Conservation (phyloP, 2,797 vertebrate genomes). For the Enteromius thamalakanensis region DNA sequence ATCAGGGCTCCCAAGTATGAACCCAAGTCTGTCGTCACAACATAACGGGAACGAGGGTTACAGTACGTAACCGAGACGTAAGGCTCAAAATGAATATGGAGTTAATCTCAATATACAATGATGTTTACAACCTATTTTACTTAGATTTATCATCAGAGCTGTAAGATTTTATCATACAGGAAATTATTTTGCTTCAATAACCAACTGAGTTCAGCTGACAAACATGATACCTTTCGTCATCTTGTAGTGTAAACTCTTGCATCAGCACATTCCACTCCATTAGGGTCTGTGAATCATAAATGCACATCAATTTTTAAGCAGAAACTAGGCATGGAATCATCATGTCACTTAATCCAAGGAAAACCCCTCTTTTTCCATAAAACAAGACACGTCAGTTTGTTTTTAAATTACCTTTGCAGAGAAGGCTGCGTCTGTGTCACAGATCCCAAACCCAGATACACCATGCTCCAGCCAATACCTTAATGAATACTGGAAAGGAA, state of each 20-base stretch:
- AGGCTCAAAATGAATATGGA: not conserved
- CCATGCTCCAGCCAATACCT: constrained; percentile 77
- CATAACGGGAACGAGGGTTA: no score
- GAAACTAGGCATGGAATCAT: not conserved
- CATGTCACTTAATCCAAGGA: not conserved
- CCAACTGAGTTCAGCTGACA: not conserved
- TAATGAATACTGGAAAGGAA: constrained; percentile 62
- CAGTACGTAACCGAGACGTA: no score
- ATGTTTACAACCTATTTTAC: not conserved
- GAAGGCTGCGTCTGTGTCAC: constrained; percentile 74
- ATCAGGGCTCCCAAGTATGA: no score
- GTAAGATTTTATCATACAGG: not conserved
- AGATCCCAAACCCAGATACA: constrained; percentile 76
- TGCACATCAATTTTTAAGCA: not conserved
- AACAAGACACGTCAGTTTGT: not conserved
- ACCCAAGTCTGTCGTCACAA: no score
- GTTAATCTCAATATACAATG: not conserved
- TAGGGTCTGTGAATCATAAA: constrained; percentile 68
- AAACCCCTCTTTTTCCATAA: not conserved
- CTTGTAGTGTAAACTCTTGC: constrained; percentile 65
- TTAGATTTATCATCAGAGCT: not conserved
- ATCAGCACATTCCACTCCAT: constrained; percentile 68
- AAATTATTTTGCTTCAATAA: not conserved
- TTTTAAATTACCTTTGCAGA: constrained; percentile 69
- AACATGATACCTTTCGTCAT: constrained; percentile 71